Evolutionary conservation across 2,888 invertebrate species (phyloP), one percentile per base, ranked within the genome.

Genomic region (Chrysolina haemoptera): DNA sequence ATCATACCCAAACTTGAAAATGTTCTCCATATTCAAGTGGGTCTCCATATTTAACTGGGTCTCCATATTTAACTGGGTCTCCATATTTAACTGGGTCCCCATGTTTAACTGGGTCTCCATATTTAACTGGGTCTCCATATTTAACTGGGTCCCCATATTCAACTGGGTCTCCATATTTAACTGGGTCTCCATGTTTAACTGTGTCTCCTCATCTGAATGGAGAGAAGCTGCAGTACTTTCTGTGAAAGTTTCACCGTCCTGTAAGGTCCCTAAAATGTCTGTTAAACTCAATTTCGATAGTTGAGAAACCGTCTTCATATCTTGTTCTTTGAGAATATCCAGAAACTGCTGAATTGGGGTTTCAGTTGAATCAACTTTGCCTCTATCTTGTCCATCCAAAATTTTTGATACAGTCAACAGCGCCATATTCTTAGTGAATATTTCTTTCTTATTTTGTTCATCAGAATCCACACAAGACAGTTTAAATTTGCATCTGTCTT

Each of bases 341-440:
- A 84, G 75, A 76, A 83, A 83, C 6, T 78, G 62, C 9, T 79
- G 68, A 22, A 84, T 70, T 22, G 78, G 69, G 43, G 62, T 40
- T 79, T 77, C 18, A 16, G 82, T 79, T 20, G 78, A 63, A 71
- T 76, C 66, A n/a, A 62, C 70, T 69, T 80, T 71, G 6, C 12
- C 43, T 18, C n/a, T n/a, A 20, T 22, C 53, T 72, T 67, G 53
- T 75, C 77, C 46, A 74, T 67, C 70, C 73, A 73, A 46, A 74
- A 74, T 76, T 75, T 71, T 84, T 12, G 85, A 81, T 55, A 85
- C 78, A 70, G 80, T 82, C 35, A 86, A 79, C n/a, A 87, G 71
- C 16, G 85, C 85, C 72, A 83, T 79, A 74, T 87, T 87, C 82
- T 84, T 87, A 50, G 62, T 50, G 65, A 79, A 81, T 41, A 78